Percentiles rank a stretch among this genome's conserved stretches.
Evolutionary conservation across 2,797 vertebrate species (phyloP).

Genomic region (Microcaecilia unicolor): DNA sequence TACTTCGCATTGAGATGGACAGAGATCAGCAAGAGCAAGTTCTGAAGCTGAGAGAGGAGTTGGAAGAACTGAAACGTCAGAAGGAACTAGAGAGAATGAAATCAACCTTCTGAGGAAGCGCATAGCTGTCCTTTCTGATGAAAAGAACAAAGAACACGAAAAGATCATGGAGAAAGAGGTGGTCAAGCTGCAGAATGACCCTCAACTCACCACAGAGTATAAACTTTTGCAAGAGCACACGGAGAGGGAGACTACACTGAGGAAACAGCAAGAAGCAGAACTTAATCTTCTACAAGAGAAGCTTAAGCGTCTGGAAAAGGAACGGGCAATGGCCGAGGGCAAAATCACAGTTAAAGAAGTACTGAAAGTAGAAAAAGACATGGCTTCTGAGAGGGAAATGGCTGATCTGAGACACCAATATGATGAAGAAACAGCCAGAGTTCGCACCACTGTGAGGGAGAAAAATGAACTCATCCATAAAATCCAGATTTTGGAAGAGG

Average conservation of each 20-base stretch:
- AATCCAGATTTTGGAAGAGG: slow-evolving; percentile 77
- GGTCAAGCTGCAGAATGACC: slow-evolving; percentile 87
- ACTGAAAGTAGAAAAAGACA: slow-evolving; percentile 88
- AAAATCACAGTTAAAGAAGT: slow-evolving; percentile 93
- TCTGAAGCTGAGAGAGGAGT: slow-evolving; percentile 74
- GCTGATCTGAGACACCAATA: slow-evolving; percentile 72
- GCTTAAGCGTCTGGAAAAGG: slow-evolving; percentile 79
- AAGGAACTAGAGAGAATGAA: slow-evolving; percentile 74
- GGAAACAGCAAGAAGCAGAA: slow-evolving; percentile 81
- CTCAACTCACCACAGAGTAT: slow-evolving; percentile 80
- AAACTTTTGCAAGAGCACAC: slow-evolving; percentile 64
- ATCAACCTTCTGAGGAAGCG: slow-evolving; percentile 69
- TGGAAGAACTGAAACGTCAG: slow-evolving; percentile 77
- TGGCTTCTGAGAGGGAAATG: slow-evolving; percentile 75
- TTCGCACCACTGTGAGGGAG: slow-evolving; percentile 68
- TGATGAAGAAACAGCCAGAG: slow-evolving; percentile 76
- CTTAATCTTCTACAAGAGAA: slow-evolving; percentile 80
- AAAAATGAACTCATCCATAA: slow-evolving; percentile 77
- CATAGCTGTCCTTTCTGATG: slow-evolving; percentile 62
- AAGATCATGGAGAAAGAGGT: slow-evolving; percentile 85
- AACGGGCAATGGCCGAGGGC: slow-evolving; percentile 84
- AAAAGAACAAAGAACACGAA: slow-evolving; percentile 78
- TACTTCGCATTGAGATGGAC: slow-evolving; percentile 86
- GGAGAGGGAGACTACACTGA: slow-evolving; percentile 56
- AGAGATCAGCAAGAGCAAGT: slow-evolving; percentile 79